These are phyloP conservation scores for Gymnocephalus cernua DNA, from an alignment of 2,113 vertebrate genomes.

Conservation along the genomic window DNA sequence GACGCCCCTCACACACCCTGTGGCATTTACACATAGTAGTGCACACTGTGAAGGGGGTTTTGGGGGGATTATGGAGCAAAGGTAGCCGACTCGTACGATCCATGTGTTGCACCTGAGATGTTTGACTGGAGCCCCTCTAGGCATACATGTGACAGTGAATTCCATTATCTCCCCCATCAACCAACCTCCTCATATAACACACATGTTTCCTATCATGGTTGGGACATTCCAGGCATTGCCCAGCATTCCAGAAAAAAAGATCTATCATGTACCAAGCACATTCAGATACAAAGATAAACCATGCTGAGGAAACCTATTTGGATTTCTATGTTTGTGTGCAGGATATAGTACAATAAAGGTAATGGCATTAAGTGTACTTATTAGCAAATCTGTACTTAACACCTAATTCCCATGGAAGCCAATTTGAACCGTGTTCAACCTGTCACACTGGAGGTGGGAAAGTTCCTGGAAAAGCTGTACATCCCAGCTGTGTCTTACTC, in stretches of 20 bases:
- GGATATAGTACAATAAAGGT: neutral
- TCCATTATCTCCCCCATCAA: conserved; percentile 59
- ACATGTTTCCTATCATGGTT: conserved; percentile 76
- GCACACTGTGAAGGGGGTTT: neutral
- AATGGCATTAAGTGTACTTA: neutral
- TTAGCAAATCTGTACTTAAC: neutral
- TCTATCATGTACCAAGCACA: conserved; percentile 34
- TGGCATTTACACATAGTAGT: conserved; percentile 42
- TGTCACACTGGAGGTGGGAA: neutral
- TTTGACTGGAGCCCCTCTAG: neutral
- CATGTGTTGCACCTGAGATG: conserved; percentile 44
- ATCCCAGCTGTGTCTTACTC: neutral
- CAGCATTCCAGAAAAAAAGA: conserved; percentile 63
- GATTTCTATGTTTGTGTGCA: conserved; percentile 21
- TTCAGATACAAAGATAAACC: conserved; percentile 33
- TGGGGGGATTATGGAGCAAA: conserved; percentile 27
- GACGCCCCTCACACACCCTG: conserved; percentile 3
- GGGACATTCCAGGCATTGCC: conserved; percentile 70
- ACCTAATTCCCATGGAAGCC: neutral
- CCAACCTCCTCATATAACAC: conserved; percentile 64
- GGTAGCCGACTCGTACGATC: conserved; percentile 36
- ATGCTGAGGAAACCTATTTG: neutral
- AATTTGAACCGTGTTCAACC: neutral
- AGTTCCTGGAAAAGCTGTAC: neutral
- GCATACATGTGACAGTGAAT: conserved; percentile 52